These are phyloP conservation scores for Thrips palmi DNA, from an alignment of 1,140 invertebrate species.

Conservation along the genomic window DNA sequence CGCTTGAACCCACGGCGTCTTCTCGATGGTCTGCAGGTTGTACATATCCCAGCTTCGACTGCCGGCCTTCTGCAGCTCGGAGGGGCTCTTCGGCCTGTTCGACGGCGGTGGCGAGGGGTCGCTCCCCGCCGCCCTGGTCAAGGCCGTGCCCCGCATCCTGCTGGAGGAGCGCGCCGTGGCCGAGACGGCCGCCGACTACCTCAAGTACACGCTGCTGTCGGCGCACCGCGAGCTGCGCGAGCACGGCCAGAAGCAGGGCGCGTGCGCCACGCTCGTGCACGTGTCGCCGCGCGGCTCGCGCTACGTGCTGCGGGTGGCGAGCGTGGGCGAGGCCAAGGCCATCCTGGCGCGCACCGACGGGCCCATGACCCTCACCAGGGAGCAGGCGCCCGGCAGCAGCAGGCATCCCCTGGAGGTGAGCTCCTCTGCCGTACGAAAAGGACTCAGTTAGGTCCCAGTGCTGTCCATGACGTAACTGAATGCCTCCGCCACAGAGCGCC, in stretches of 20 bases:
- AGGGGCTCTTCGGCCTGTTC: slow-evolving; percentile 64
- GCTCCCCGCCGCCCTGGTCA: slow-evolving; percentile 43
- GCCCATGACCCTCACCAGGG: slow-evolving; percentile 25
- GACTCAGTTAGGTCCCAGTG: neutral
- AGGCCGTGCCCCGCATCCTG: slow-evolving; percentile 52
- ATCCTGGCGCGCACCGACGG: slow-evolving; percentile 45
- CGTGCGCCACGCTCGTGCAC: slow-evolving; percentile 52
- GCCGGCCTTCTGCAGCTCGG: slow-evolving; percentile 53
- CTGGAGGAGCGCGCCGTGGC: slow-evolving; percentile 60
- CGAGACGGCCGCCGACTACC: slow-evolving; percentile 57
- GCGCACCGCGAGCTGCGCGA: slow-evolving; percentile 55
- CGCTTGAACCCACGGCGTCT: neutral
- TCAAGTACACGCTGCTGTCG: slow-evolving; percentile 63
- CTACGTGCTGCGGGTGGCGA: slow-evolving; percentile 47
- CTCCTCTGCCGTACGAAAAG: too few species aligned
- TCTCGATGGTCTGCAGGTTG: slow-evolving; percentile 24
- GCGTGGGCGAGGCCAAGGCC: slow-evolving; percentile 48
- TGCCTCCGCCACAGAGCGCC: slow-evolving; percentile 15
- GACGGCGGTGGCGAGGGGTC: slow-evolving; percentile 52
- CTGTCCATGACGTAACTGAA: neutral
- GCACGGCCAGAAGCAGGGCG: slow-evolving; percentile 44
- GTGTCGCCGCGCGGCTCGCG: slow-evolving; percentile 30
- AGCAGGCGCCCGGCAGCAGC: too few species aligned
- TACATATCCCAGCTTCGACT: slow-evolving; percentile 57
- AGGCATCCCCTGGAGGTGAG: too few species aligned